Conservation (phyloP, 2,113 vertebrate genomes). For the Centropristis striata region DNA sequence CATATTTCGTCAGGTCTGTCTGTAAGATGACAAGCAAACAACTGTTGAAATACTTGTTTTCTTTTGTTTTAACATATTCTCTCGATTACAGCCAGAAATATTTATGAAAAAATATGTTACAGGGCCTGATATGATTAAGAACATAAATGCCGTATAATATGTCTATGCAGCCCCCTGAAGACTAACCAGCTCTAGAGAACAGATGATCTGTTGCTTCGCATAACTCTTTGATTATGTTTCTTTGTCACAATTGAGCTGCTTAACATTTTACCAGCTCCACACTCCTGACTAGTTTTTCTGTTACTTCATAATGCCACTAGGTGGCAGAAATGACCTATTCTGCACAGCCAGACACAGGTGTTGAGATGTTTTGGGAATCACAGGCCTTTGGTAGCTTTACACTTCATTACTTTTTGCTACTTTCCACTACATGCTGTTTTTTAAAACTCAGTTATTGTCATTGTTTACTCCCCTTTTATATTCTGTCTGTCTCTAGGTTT, state of each 20-base stretch:
- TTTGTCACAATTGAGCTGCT: neutral
- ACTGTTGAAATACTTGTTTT: no score
- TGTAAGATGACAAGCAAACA: no score
- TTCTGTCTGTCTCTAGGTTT: slow-evolving; percentile 81
- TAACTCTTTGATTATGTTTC: neutral
- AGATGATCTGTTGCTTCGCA: neutral
- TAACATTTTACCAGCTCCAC: neutral
- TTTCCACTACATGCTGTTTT: neutral
- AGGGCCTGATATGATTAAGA: neutral
- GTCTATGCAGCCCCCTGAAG: no score
- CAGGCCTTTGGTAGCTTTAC: neutral
- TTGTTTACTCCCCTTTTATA: neutral
- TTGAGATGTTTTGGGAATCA: neutral
- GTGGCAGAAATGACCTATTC: neutral
- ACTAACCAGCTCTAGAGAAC: neutral
- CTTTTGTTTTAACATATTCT: no score
- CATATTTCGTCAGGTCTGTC: no score
- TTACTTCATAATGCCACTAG: slow-evolving; percentile 2
- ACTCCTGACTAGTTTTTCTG: neutral
- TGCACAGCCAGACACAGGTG: neutral
- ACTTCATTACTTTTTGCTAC: neutral
- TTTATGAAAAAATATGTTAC: neutral
- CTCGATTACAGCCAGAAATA: no score
- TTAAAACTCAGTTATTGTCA: neutral
- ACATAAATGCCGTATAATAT: neutral